A percentile compares a stretch with the other conserved stretches of the same genome.
Conservation (phyloP, 2,888 invertebrate species). For the Harpalus rubripes region DNA sequence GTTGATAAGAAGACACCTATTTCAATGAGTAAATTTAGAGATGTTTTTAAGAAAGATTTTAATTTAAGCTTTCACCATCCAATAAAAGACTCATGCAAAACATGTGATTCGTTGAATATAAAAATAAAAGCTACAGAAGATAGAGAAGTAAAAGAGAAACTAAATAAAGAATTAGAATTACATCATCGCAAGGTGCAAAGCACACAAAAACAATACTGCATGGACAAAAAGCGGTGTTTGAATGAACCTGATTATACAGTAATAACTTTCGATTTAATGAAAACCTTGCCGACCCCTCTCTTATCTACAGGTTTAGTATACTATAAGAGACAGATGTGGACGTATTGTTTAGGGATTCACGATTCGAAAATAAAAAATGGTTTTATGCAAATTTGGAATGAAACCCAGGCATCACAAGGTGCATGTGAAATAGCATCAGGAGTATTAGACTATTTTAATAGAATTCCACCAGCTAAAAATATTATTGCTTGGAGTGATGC, state of each 20-base stretch:
- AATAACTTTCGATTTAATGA: constrained; percentile 7
- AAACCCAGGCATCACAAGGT: too few relatives aligned
- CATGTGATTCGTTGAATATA: constrained; percentile 10
- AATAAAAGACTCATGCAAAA: neutral
- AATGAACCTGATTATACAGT: neutral
- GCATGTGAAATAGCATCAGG: too few relatives aligned
- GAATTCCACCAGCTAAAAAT: too few relatives aligned
- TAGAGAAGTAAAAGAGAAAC: neutral
- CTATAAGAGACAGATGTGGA: constrained; percentile 8
- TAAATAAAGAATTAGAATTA: neutral
- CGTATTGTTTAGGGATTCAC: constrained; percentile 16
- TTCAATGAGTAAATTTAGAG: neutral
- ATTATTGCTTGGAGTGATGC: too few relatives aligned
- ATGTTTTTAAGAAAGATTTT: neutral
- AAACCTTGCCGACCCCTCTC: constrained; percentile 18
- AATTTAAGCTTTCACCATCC: constrained; percentile 15
- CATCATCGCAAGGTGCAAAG: neutral
- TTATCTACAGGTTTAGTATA: neutral
- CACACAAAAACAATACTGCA: neutral
- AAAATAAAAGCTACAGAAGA: neutral
- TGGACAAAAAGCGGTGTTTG: neutral
- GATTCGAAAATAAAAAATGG: neutral
- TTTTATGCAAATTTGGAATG: too few relatives aligned
- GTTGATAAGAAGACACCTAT: neutral
- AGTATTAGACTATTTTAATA: too few relatives aligned